phyloP scores from a whole-genome alignment of 2,113 vertebrate species.

The Apistogramma diplotaenia region DNA sequence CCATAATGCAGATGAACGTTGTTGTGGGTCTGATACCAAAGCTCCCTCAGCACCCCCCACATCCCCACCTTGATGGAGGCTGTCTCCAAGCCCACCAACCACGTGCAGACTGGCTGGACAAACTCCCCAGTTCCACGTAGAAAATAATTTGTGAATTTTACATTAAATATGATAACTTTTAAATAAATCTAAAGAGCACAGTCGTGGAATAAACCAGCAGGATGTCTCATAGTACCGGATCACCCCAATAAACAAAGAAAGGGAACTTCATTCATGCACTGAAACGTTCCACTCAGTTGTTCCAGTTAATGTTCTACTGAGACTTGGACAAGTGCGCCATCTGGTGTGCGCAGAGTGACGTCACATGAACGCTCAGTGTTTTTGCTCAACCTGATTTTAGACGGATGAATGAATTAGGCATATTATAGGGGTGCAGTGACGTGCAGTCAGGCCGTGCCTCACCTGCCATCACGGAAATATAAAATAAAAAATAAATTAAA shows the following conservation, averaged over 20 bases:
- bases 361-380: neutral
- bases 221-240: too few species aligned
- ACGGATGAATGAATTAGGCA: too few species aligned
- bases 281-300: neutral
- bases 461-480: too few species aligned
- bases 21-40: neutral
- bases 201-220: neutral
- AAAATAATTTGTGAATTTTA: neutral
- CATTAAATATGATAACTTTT: neutral
- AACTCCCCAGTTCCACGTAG: neutral
- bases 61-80: neutral
- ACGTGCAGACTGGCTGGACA: neutral
- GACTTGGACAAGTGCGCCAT: slow-evolving; percentile 26
- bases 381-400: neutral
- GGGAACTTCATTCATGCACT: neutral
- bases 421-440: too few species aligned
- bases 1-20: neutral
- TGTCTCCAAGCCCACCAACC: neutral
- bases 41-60: neutral
- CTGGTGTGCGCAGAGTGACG: slow-evolving; percentile 7
- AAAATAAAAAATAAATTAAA: too few species aligned
- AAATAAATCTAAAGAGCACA: too few species aligned
- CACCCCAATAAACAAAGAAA: too few species aligned
- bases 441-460: too few species aligned
- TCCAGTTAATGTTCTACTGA: neutral